These are phyloP conservation scores for Musca domestica DNA, from an alignment of 1,140 invertebrate genomes.

Conservation along the genomic window DNA sequence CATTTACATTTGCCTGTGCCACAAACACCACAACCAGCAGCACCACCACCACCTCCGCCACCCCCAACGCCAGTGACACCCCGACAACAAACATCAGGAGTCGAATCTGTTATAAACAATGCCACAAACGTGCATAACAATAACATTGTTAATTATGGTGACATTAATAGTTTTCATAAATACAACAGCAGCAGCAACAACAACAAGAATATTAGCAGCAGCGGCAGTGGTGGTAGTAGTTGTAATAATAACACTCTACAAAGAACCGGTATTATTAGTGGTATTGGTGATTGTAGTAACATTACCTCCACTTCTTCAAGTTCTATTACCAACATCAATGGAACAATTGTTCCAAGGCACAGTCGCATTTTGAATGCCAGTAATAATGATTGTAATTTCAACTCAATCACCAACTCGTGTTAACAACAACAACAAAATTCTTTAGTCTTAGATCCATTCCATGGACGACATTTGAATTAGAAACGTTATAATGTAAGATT, in stretches of 20 bases:
- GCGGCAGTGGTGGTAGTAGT: not conserved
- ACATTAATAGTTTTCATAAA: slow-evolving; percentile 18
- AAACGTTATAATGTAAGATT: too few species aligned
- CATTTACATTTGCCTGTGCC: not conserved
- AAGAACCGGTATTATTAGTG: too few species aligned
- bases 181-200: not conserved
- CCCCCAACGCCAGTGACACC: not conserved
- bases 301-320: too few species aligned
- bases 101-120: not conserved
- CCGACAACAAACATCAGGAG: not conserved
- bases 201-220: not conserved
- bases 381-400: slow-evolving; percentile 17
- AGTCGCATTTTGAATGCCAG: not conserved
- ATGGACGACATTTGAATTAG: too few species aligned
- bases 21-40: not conserved
- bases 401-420: slow-evolving; percentile 42
- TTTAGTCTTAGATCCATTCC: too few species aligned
- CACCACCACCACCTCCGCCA: not conserved
- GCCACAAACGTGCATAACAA: not conserved
- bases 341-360: too few species aligned
- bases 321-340: not conserved
- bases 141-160: slow-evolving; percentile 6
- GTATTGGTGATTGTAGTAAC: too few species aligned
- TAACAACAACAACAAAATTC: slow-evolving; percentile 31
- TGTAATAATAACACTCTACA: too few species aligned